These are phyloP conservation scores for Rissa tridactyla DNA, from an alignment of 2,113 vertebrate species.

Conservation along the genomic window DNA sequence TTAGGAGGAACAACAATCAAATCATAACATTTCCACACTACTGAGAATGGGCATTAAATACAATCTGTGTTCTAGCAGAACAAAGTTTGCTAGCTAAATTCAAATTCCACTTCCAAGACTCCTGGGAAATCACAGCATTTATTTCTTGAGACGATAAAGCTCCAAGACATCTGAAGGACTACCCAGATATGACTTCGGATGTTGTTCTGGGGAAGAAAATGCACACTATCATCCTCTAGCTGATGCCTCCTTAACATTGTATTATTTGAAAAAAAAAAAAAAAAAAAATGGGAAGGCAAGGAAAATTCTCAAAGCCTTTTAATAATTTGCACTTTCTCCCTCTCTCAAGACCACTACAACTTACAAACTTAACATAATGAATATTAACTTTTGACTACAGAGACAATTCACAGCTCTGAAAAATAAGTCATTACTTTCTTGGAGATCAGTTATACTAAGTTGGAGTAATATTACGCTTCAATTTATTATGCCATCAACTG, in stretches of 20 bases:
- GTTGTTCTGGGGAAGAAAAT: not conserved
- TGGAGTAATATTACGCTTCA: not conserved
- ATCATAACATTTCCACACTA: not conserved
- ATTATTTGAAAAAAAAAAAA: not conserved
- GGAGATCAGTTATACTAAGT: not conserved
- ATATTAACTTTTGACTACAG: not conserved
- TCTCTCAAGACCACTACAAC: not conserved
- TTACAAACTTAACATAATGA: not conserved
- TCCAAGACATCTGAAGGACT: not conserved
- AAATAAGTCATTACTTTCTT: not conserved
- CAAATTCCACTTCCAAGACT: not conserved
- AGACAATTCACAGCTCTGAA: not conserved
- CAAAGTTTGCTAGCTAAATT: not conserved
- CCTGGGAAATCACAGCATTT: not conserved
- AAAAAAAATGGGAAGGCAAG: not conserved
- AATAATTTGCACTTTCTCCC: not conserved
- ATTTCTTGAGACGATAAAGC: not conserved
- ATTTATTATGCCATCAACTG: not conserved
- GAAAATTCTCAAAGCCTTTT: not conserved
- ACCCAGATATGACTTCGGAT: not conserved
- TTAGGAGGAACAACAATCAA: not conserved
- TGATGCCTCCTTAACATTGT: not conserved
- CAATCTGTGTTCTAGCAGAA: not conserved
- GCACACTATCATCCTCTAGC: not conserved
- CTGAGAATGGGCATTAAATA: not conserved